A percentile compares a stretch with the other conserved stretches of the same genome.
These are phyloP conservation scores for Machimus atricapillus DNA, from an alignment of 2,888 invertebrate genomes.

Conservation along the genomic window DNA sequence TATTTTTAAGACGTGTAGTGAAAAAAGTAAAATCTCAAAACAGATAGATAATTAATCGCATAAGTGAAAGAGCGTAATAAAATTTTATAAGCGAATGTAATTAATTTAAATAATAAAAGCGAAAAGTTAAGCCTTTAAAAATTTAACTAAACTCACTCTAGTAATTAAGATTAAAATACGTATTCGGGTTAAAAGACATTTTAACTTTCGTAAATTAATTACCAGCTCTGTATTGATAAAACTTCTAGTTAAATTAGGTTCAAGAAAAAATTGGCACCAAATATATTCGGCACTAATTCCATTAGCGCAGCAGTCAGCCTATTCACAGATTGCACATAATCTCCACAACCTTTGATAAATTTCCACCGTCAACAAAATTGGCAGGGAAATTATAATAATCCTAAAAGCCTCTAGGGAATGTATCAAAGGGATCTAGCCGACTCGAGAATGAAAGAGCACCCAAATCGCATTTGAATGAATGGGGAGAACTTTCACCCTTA, in stretches of 20 bases:
- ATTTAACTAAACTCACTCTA: neutral
- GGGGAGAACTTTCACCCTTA: neutral
- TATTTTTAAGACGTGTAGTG: no score
- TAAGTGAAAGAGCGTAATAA: no score
- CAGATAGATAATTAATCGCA: no score
- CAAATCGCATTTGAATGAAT: neutral
- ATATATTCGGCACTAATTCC: neutral
- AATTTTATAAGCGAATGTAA: no score
- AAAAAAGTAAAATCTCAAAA: no score
- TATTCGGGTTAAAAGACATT: neutral
- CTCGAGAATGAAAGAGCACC: neutral
- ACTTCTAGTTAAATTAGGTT: neutral
- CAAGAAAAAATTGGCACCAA: neutral
- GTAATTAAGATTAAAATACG: neutral
- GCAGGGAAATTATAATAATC: neutral
- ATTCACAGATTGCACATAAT: neutral
- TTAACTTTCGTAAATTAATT: neutral
- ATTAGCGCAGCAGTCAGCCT: neutral
- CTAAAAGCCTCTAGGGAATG: neutral
- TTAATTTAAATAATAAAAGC: no score
- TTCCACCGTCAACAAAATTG: neutral
- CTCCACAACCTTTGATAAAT: neutral
- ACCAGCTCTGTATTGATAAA: neutral
- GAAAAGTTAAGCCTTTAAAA: neutral
- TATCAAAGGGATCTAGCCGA: neutral